Base-by-base conservation (phyloP, 2,113 vertebrate genomes). In the Labrus mixtus region DNA sequence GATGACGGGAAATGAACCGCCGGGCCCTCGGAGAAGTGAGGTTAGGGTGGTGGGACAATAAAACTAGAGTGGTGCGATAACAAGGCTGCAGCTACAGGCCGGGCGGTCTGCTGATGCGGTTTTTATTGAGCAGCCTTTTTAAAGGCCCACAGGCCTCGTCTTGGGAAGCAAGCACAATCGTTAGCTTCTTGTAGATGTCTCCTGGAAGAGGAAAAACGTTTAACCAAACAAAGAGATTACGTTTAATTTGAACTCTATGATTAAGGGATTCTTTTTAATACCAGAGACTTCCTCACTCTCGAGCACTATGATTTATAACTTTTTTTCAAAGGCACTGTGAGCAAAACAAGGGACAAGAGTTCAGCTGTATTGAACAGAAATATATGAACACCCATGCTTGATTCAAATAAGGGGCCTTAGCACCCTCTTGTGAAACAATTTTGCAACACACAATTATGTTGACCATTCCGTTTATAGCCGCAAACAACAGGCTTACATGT, bases 371-470 rank as follows among this genome's bases (percentile, higher is more conserved):
- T 48, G 37, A 85, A 51, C 11, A 57, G 60, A 82, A 50, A 62
- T 20, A 62, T 58, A 53, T 76, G 25, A 66, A 79, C 46, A 6
- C 60, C 71, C 71, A 53, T 72, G 55, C 46, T 50, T 56, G 20
- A 51, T 17, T 67, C 6, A 66, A 65, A 78, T 9, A 20, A 79
- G 56, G 10, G 54, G 43, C 61, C 71, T 72, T 56, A 85, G 81
- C 82, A 54, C 87, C 78, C 78, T 90, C 85, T 89, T 83, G 86
- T 90, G 84, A 74, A 69, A 69, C 46, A n/a, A 15, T 37, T 70
- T 15, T 73, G 75, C 62, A 71, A 37, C 79, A 74, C 76, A 74
- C 58, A 54, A 41, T 54, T 39, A 46, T 23, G 10, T 50, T 11
- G 41, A 29, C 37, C 5, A 33, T 61, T 25, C 1, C 25, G 50